Conservation (phyloP, 1,140 invertebrate genomes). For the Zaprionus africanus region DNA sequence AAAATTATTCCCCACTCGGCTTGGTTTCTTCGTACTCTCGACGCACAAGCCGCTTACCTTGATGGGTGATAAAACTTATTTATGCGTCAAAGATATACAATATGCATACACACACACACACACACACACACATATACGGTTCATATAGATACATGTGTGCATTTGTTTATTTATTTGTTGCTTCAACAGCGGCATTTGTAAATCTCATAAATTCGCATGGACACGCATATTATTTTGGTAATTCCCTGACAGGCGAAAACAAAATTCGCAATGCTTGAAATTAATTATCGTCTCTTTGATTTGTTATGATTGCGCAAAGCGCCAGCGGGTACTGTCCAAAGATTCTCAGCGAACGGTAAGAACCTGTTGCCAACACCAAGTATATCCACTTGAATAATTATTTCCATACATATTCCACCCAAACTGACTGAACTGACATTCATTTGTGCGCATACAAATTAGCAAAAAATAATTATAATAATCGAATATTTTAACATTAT, state of each 20-base stretch:
- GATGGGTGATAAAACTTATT: slow-evolving; percentile 79
- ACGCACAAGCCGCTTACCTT: slow-evolving; percentile 67
- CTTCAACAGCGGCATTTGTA: slow-evolving; percentile 44
- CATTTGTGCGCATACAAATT: slow-evolving; percentile 69
- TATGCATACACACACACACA: not conserved
- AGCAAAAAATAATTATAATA: slow-evolving; percentile 50
- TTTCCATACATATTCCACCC: not conserved
- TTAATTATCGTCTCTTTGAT: slow-evolving; percentile 69
- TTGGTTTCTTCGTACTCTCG: not conserved
- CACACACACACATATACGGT: not conserved
- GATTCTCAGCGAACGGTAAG: slow-evolving; percentile 32
- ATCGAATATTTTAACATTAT: slow-evolving; percentile 29
- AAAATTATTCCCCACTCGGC: not conserved
- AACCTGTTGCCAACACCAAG: slow-evolving; percentile 40
- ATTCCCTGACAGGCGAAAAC: slow-evolving; percentile 55
- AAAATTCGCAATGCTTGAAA: slow-evolving; percentile 75
- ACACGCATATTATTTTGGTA: slow-evolving; percentile 54
- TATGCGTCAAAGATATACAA: slow-evolving; percentile 65
- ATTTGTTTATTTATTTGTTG: slow-evolving; percentile 57
- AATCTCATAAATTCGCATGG: slow-evolving; percentile 62
- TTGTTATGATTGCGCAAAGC: slow-evolving; percentile 68
- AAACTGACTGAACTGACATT: slow-evolving; percentile 27
- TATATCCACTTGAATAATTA: not conserved
- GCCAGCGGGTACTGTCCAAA: slow-evolving; percentile 44
- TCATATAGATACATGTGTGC: not conserved